Conservation (phyloP, 2,888 invertebrate species). For the Brachylomia viminalis region DNA sequence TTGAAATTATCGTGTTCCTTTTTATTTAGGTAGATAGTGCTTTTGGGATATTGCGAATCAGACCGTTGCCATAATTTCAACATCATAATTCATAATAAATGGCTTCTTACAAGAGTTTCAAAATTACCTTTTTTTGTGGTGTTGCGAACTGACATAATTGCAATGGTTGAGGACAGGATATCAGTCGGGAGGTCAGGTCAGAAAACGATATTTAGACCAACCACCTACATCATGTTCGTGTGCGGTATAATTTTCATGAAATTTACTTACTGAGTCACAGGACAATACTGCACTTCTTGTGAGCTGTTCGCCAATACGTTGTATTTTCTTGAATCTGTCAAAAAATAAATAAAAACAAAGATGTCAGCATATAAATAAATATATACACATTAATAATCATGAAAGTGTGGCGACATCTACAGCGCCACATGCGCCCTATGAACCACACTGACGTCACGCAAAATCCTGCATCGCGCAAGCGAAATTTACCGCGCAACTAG, state of each 20-base stretch:
- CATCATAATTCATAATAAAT: not conserved
- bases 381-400: no score
- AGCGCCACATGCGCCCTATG: no score
- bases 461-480: no score
- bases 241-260: not conserved
- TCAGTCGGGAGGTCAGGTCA: no score
- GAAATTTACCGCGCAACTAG: no score
- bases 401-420: no score
- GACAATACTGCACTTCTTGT: slow-evolving; percentile 98
- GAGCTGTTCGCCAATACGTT: slow-evolving; percentile 91
- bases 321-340: slow-evolving; percentile 89
- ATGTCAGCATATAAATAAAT: not conserved
- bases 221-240: not conserved
- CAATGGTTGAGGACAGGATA: not conserved
- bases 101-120: not conserved
- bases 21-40: no score
- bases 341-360: slow-evolving; percentile 8
- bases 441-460: no score
- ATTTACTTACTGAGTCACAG: slow-evolving; percentile 97
- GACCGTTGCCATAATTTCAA: no score
- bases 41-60: no score
- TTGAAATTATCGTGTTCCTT: no score
- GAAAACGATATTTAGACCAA: no score
- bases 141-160: not conserved
- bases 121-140: not conserved